Evolutionary conservation across 2,797 vertebrate genomes (phyloP), one percentile per base, ranked within the genome.

Genomic region (Microcaecilia unicolor): DNA sequence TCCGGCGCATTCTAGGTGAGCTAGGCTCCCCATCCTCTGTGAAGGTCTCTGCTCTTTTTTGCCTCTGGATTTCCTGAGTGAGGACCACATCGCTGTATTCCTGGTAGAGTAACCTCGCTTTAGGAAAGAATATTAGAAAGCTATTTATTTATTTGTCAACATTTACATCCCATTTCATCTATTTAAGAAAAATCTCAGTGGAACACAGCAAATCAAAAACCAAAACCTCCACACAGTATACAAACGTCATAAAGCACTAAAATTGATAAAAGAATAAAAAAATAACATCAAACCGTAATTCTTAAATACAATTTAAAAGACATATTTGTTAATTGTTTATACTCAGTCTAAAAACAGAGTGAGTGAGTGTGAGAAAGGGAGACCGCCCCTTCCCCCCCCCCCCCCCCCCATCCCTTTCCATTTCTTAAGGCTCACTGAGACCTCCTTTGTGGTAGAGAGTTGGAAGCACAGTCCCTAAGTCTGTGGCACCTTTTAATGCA

Each of bases 51-150:
- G 72, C 81, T 47, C 81, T 82, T 51, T 89, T 81, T 74, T 97
- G 94, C n/a, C 82, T 88, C 32, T 91, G 81, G 51, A 99, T 97
- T 64, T 94, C 93, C 50, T 84, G 84, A 80, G 98, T 90, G 54
- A 93, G 82, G 9, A 67, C 84, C 3, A 86, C 90, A 18, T 98
- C 93, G 0, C 84, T 93, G 74, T 88, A 82, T 8, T 85, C 78
- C 61, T 85, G 83, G 41, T 86, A 84, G 1, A 81, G 74, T 18
- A 81, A 15, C 44, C 43, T 73, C 32, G 75, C 80, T 85, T 36
- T 22, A 14, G 25, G 41, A 61, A 18, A 27, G n/a, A 61, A 17
- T 18, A 1, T 5, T 4, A 15, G 3, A 4, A 1, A 14, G 12
- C 4, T 32, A 1, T 26, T 8, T 23, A 2, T 9, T 36, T 21